Conservation (phyloP, 2,113 vertebrate species). For the Amblyopsis rosae region DNA sequence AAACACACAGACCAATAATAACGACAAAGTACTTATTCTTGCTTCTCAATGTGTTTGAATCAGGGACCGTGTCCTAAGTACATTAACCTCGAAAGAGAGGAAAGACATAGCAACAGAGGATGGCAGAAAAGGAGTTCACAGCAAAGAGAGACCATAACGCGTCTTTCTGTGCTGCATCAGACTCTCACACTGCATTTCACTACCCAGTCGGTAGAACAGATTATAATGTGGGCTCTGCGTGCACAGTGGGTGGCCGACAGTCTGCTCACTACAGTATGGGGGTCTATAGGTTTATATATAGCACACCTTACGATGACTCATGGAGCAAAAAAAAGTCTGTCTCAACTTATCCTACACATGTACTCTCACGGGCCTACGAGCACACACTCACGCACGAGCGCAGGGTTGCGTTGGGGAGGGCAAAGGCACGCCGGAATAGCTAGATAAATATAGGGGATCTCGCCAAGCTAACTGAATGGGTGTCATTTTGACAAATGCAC, state of each 20-base stretch:
- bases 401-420: slow-evolving; percentile 18
- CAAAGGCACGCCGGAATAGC: slow-evolving; percentile 25
- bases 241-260: not conserved
- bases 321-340: not conserved
- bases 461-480: slow-evolving; percentile 59
- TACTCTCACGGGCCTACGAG: slow-evolving; percentile 21
- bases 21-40: too few species aligned
- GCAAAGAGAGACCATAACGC: slow-evolving; percentile 46
- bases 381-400: slow-evolving; percentile 10
- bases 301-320: not conserved
- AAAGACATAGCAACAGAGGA: slow-evolving; percentile 27
- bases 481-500: slow-evolving; percentile 69
- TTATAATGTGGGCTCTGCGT: not conserved
- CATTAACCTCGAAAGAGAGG: too few species aligned
- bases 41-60: too few species aligned
- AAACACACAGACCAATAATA: not conserved
- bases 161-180: slow-evolving; percentile 9
- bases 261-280: not conserved
- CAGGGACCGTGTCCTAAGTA: too few species aligned
- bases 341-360: not conserved
- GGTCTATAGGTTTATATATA: not conserved
- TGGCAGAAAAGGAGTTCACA: slow-evolving; percentile 39
- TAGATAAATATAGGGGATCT: slow-evolving; percentile 47
- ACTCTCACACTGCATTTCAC: not conserved
- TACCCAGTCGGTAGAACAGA: not conserved